Evolutionary conservation across 2,888 invertebrate species (phyloP), one percentile per base, ranked within the genome.

Genomic region (Ennomos quercinarius): DNA sequence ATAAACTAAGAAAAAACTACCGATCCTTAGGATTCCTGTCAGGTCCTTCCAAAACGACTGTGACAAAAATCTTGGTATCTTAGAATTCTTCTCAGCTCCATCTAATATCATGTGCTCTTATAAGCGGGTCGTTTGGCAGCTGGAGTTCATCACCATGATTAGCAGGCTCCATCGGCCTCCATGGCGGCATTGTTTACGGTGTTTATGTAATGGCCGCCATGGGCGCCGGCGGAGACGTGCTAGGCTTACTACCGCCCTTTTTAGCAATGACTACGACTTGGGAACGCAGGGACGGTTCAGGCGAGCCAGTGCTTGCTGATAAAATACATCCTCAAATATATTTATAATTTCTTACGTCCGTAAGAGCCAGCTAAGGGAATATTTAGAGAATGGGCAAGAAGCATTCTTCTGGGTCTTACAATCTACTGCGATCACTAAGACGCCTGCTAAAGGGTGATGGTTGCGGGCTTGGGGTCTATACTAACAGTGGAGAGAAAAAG

Each of bases 221-320:
- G 57, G 57, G 57, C 57, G 57, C 57, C 57, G 57, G 52, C 56
- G 49, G 49, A 56, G 50, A 78, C 78, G 78, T 78, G 78, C 67
- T 61, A 46, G 41, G 78, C 72, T 63, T 78, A 76, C 77, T 71
- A 71, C 72, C 44, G 56, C 43, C 74, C 77, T 72, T 63, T 61
- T 78, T 78, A 76, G 54, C 58, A 38, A 50, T 49, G 52, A 10
- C 13, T 64, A 70, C 63, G 67, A 62, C 57, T 68, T 53, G 53
- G 54, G 57, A 45, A 9, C 12, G 12, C 40, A 55, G 43, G 57
- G 64, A 54, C 45, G 52, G 50, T 57, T 38, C 9, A 34, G 37
- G 34, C 34, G 10, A 9, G 8, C 2, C 27, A 27, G 27, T 0
- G 27, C 27, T 27, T 27, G 27, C 3, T 27, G 0, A 27, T 6